A percentile compares a stretch with the other conserved stretches of the same genome.
Conservation (phyloP, 2,888 invertebrate species). For the Acrocyrtus sp. region DNA sequence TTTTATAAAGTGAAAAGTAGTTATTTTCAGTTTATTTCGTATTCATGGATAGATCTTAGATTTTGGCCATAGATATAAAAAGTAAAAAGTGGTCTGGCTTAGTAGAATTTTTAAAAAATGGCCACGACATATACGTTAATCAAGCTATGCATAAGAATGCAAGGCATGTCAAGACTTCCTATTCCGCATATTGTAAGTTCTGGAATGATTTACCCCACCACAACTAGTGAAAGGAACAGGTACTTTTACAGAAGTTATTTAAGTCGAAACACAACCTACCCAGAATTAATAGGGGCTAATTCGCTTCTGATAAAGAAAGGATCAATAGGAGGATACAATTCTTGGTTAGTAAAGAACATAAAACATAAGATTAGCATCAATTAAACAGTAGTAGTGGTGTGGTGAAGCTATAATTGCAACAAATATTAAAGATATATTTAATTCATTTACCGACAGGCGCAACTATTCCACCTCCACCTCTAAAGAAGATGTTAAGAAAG, state of each 20-base stretch:
- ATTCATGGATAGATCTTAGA: neutral
- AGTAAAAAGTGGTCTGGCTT: too few relatives aligned
- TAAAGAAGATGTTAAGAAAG: conserved; percentile 30
- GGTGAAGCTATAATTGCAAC: neutral
- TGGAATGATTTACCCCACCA: conserved; percentile 13
- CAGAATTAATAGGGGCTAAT: conserved; percentile 1
- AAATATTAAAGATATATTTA: neutral
- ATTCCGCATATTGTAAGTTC: conserved; percentile 23
- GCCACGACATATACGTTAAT: conserved; percentile 20
- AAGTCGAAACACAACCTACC: neutral
- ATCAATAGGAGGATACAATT: conserved; percentile 7
- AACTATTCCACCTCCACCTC: conserved; percentile 32
- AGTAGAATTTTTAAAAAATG: conserved; percentile 5
- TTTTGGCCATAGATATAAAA: neutral
- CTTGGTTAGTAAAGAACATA: neutral
- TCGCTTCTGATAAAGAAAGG: neutral
- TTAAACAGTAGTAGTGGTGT: neutral
- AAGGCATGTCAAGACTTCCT: conserved; percentile 29
- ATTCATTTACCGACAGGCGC: too few relatives aligned
- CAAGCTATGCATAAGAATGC: conserved; percentile 26
- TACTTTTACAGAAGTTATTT: neutral
- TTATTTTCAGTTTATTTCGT: neutral
- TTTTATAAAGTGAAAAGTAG: conserved; percentile 1
- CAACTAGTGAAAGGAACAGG: conserved; percentile 16
- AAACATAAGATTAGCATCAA: neutral